Evolutionary conservation across 2,888 invertebrate genomes (phyloP).

Genomic region (Hypselothyrea guttata): DNA sequence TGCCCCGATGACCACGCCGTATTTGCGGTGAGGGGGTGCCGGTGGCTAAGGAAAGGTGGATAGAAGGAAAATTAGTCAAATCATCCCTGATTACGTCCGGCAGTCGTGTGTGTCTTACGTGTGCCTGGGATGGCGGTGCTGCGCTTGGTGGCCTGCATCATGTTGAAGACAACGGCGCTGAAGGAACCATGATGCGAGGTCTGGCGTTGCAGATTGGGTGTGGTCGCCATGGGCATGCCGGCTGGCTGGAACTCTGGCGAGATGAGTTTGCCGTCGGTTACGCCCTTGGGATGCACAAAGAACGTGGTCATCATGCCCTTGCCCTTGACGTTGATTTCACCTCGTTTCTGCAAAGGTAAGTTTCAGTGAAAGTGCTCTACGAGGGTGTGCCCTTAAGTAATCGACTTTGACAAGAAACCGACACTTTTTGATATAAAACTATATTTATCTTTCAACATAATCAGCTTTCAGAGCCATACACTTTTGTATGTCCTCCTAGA

Average conservation of each 20-base stretch:
- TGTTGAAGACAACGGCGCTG: conserved; percentile 93
- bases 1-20: conserved; percentile 81
- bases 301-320: conserved; percentile 98
- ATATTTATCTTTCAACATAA: too few species aligned
- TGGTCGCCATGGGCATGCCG: conserved; percentile 83
- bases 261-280: conserved; percentile 77
- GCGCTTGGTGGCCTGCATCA: conserved; percentile 88
- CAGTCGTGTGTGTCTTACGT: conserved; percentile 79
- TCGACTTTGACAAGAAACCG: too few species aligned
- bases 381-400: too few species aligned
- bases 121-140: conserved; percentile 80
- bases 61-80: not conserved
- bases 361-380: too few species aligned
- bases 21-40: conserved; percentile 82
- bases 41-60: conserved; percentile 67
- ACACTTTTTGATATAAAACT: too few species aligned
- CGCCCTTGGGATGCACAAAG: conserved; percentile 88
- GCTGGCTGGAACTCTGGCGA: conserved; percentile 80
- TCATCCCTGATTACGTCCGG: too few species aligned
- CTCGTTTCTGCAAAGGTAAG: conserved; percentile 89
- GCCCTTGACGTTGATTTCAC: conserved; percentile 94
- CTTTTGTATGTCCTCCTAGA: too few species aligned
- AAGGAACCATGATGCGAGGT: conserved; percentile 90
- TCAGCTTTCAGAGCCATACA: too few species aligned
- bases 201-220: conserved; percentile 85